Evolutionary conservation across 1,140 invertebrate genomes (phyloP).

Genomic region (Drosophila malerkotliana): DNA sequence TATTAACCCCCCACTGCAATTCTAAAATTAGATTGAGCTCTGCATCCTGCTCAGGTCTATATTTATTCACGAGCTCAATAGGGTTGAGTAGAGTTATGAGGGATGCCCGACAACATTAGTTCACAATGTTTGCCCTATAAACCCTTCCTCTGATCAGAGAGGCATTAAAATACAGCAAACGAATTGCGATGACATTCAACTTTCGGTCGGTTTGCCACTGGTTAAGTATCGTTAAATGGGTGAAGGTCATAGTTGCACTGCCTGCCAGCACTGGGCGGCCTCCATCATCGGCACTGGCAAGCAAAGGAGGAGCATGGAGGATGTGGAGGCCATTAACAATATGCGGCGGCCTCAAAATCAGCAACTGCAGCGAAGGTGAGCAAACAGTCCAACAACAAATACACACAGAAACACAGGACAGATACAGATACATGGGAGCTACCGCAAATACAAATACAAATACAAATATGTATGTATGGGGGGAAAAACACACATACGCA

Average conservation of each 20-base stretch:
- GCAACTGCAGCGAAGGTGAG: slow-evolving; percentile 54
- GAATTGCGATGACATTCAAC: slow-evolving; percentile 53
- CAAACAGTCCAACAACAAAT: slow-evolving; percentile 41
- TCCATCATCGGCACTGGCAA: slow-evolving; percentile 1
- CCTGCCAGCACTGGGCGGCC: slow-evolving; percentile 28
- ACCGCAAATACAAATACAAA: slow-evolving; percentile 11
- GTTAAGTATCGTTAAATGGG: slow-evolving; percentile 67
- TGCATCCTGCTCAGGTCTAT: background rate
- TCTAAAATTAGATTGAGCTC: slow-evolving; percentile 45
- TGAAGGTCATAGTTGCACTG: slow-evolving; percentile 62
- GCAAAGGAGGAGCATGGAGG: background rate
- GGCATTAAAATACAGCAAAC: slow-evolving; percentile 17
- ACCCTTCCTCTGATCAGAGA: background rate
- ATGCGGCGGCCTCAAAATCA: slow-evolving; percentile 48
- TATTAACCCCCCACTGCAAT: slow-evolving; percentile 8
- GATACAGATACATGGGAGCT: slow-evolving; percentile 12
- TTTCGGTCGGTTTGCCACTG: slow-evolving; percentile 54
- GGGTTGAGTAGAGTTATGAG: too few species aligned
- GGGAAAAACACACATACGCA: slow-evolving; percentile 21
- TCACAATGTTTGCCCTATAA: background rate
- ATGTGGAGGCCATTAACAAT: slow-evolving; percentile 64
- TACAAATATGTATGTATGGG: slow-evolving; percentile 10
- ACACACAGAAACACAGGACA: background rate
- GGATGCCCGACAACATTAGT: background rate
- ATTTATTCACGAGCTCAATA: too few species aligned